phyloP scores from a whole-genome alignment of 1,140 invertebrate species.

The Panagrolaimus sp. region DNA sequence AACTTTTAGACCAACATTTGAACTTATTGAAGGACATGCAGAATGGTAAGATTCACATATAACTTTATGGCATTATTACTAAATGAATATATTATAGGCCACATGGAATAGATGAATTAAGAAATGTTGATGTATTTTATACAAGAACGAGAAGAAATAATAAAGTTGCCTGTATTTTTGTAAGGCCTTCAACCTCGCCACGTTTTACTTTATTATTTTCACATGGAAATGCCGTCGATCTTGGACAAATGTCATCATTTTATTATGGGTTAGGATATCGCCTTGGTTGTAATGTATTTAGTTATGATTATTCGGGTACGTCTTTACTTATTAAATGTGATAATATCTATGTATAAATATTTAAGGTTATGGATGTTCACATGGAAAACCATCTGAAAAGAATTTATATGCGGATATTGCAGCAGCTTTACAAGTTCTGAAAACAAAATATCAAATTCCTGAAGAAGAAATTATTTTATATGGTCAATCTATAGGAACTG shows the following conservation, averaged over 20 bases:
- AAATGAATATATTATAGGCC: not conserved
- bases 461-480: conserved; percentile 97
- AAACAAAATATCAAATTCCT: conserved; percentile 84
- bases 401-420: conserved; percentile 98
- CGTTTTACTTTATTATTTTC: conserved; percentile 94
- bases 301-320: conserved; percentile 97
- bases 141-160: conserved; percentile 83
- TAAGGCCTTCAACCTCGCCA: conserved; percentile 70
- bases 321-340: conserved; percentile 61
- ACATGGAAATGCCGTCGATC: conserved; percentile 92
- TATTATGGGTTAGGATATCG: conserved; percentile 92
- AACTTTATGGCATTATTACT: no score
- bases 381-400: conserved; percentile 92
- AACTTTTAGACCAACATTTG: conserved; percentile 64
- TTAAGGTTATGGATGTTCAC: conserved; percentile 62
- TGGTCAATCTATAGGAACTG: conserved; percentile 71
- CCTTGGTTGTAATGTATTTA: conserved; percentile 98
- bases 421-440: conserved; percentile 88
- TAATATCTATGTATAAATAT: conserved; percentile 7
- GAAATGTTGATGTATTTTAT: conserved; percentile 82
- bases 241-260: conserved; percentile 89
- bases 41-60: conserved; percentile 68
- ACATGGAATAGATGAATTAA: conserved; percentile 73
- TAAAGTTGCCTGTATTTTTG: conserved; percentile 91
- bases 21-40: conserved; percentile 77